A percentile compares a stretch with the other conserved stretches of the same genome.
Conservation (phyloP, 2,888 invertebrate species). For the Drosophila setosimentum region DNA sequence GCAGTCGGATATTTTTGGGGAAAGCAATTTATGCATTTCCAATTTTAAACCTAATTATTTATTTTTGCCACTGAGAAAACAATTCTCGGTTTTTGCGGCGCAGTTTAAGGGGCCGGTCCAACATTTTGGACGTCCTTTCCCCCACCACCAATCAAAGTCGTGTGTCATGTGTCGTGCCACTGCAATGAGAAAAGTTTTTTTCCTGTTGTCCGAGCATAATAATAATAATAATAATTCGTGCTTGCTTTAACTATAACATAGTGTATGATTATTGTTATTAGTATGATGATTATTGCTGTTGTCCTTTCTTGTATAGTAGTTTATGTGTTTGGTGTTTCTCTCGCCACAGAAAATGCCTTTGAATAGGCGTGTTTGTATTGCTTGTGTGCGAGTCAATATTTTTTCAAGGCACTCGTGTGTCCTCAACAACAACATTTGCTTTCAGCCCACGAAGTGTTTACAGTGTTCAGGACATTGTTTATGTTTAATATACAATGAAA, state of each 20-base stretch:
- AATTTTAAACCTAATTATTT: conserved; percentile 50
- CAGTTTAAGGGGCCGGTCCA: neutral
- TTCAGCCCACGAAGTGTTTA: conserved; percentile 36
- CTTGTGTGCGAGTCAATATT: conserved; percentile 51
- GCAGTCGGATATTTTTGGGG: conserved; percentile 39
- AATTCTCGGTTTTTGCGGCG: neutral
- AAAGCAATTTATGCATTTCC: conserved; percentile 58
- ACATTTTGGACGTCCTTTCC: neutral
- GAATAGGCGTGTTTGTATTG: conserved; percentile 27
- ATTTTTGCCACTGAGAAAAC: conserved; percentile 43
- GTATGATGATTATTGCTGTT: conserved; percentile 42
- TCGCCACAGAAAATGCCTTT: conserved; percentile 7
- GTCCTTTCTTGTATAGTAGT: conserved; percentile 15
- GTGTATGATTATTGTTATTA: conserved; percentile 56
- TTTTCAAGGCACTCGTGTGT: conserved; percentile 33
- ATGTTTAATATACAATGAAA: conserved; percentile 39
- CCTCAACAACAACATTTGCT: conserved; percentile 19
- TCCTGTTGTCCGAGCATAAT: neutral
- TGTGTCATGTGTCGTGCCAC: conserved; percentile 58
- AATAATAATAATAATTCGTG: conserved; percentile 46
- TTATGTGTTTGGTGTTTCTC: conserved; percentile 7
- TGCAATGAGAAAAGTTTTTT: conserved; percentile 72
- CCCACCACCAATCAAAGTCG: neutral
- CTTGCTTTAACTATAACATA: conserved; percentile 30
- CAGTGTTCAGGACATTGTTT: conserved; percentile 41